Base-by-base conservation (phyloP, 2,888 invertebrate genomes). In the Chamaedrilus cognettii region DNA sequence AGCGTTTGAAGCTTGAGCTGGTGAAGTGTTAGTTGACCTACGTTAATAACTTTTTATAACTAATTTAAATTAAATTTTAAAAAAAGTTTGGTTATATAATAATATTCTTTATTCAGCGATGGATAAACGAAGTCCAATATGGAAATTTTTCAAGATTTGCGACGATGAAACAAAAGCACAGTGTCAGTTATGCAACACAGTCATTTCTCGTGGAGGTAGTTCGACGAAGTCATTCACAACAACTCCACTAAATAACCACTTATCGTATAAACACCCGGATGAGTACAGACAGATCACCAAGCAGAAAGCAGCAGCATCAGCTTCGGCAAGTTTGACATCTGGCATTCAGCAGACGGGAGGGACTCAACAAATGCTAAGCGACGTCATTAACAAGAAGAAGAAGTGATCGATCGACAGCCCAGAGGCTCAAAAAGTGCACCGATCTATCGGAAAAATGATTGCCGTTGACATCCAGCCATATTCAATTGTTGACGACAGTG, bases 121-220 rank as follows among this genome's bases (percentile, higher is more conserved):
- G 58, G 58, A 58, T 23, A 58, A 58, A 30, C 58, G 58, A 58
- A 58, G 58, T 58, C 31, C 58, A 11, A 58, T 58, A 7, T 34
- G 59, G 59, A 59, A 59, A 23, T 34, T 33, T 59, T 59, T 34
- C 35, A 59, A 34, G 23, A 59, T 34, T 34, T 59, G 34, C 34
- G 59, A 59, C 19, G 35, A 59, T 34, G 59, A 34, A 59, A 59
- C 32, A 32, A 59, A 59, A 59, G 59, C 59, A 59, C 26, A 4
- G 19, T 59, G 34, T 35, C 32, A 32, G n/a, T 59, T 59, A 31
- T 59, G 59, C 26, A 34, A 26, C 34, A 35, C 59, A 15, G 33
- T 33, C 32, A 59, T 33, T 59, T 59, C 59, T 59, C 59, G 59
- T 34, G 59, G 59, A 32, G 34, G 59, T 59, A 34, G 34, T 34